Evolutionary conservation across 2,888 invertebrate genomes (phyloP).

Genomic region (Drosophila borealis): DNA sequence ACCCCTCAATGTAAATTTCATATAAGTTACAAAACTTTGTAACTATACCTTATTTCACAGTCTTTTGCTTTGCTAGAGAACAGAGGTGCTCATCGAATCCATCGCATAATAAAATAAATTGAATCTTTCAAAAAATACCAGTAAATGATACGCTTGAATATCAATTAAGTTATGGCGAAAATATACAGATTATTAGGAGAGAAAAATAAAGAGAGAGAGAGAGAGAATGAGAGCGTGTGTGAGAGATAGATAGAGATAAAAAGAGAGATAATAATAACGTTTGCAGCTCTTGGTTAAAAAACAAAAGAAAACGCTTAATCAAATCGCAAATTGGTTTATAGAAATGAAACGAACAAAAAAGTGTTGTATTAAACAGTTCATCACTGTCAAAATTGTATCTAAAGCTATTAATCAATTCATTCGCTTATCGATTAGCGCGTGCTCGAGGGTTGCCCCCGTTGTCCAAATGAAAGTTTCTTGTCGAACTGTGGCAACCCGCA

Average conservation of each 20-base stretch:
- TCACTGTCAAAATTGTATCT: slow-evolving; percentile 32
- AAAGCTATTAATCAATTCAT: slow-evolving; percentile 59
- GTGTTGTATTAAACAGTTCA: slow-evolving; percentile 32
- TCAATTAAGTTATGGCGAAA: slow-evolving; percentile 5
- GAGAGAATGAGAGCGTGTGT: background rate
- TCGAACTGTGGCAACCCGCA: slow-evolving; percentile 57
- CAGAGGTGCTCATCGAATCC: no score
- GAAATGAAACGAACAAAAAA: slow-evolving; percentile 8
- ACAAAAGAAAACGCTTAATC: slow-evolving; percentile 18
- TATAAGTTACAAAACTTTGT: no score
- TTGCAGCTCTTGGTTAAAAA: background rate
- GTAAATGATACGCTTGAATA: background rate
- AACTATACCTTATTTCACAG: no score
- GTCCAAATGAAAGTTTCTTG: slow-evolving; percentile 33
- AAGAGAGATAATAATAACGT: background rate
- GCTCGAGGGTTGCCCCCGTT: slow-evolving; percentile 28
- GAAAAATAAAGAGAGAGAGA: background rate
- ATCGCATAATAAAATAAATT: no score
- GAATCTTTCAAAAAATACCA: no score
- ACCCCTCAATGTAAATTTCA: no score
- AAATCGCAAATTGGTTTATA: slow-evolving; percentile 28
- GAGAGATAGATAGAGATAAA: background rate
- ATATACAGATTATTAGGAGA: background rate
- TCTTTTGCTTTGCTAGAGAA: no score
- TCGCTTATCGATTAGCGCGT: slow-evolving; percentile 61